These are phyloP conservation scores for Prosapia bicincta DNA, from an alignment of 2,888 invertebrate species.

Conservation along the genomic window DNA sequence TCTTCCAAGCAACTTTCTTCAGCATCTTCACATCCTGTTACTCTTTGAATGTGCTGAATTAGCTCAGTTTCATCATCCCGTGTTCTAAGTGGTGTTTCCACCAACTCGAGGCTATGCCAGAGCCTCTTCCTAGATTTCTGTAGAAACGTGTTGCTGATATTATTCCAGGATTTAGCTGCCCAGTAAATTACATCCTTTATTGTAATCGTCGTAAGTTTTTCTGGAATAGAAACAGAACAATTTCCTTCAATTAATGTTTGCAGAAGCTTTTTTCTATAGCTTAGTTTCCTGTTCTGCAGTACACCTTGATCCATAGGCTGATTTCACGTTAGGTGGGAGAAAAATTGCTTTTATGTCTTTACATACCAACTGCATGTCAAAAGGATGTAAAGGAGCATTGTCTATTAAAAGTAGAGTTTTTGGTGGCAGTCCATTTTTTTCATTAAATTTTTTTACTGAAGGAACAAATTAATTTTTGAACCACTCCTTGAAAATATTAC, in stretches of 20 bases:
- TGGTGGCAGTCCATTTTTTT: slow-evolving; percentile 20
- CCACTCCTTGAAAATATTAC: slow-evolving; percentile 35
- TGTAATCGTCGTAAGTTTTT: slow-evolving; percentile 24
- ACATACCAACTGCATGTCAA: not conserved
- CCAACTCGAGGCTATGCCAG: no score
- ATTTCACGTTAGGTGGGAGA: slow-evolving; percentile 11
- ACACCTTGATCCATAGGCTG: slow-evolving; percentile 22
- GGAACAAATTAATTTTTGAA: slow-evolving; percentile 36
- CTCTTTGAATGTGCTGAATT: not conserved
- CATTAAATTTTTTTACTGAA: slow-evolving; percentile 27
- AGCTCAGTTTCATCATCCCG: no score
- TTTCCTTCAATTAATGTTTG: slow-evolving; percentile 6
- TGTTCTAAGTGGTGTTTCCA: no score
- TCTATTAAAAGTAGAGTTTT: slow-evolving; percentile 38
- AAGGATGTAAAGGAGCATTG: slow-evolving; percentile 35
- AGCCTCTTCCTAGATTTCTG: not conserved
- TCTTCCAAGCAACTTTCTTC: not conserved
- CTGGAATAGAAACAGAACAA: not conserved
- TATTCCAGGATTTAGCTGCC: slow-evolving; percentile 1
- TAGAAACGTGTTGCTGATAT: not conserved
- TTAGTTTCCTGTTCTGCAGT: not conserved
- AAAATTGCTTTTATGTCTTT: slow-evolving; percentile 17
- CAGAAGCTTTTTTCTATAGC: slow-evolving; percentile 14
- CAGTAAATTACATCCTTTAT: slow-evolving; percentile 21
- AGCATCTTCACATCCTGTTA: not conserved